These are phyloP conservation scores for Aquatica leii DNA, from an alignment of 2,888 invertebrate species.

Conservation along the genomic window DNA sequence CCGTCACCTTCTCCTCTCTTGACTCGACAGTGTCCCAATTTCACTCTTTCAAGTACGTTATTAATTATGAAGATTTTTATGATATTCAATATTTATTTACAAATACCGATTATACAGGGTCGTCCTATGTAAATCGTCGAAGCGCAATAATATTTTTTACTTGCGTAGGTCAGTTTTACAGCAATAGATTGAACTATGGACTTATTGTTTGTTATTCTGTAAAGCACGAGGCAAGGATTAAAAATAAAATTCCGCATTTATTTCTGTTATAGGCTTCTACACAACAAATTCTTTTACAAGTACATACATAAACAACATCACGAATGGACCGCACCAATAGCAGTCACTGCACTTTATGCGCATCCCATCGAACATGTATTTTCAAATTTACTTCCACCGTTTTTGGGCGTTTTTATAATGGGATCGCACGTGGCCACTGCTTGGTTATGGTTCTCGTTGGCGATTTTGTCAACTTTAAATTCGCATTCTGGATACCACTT, in stretches of 20 bases:
- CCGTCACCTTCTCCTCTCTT: too few species aligned
- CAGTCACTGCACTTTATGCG: slow-evolving; percentile 81
- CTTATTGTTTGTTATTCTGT: too few species aligned
- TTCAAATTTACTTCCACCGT: slow-evolving; percentile 80
- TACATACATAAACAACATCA: slow-evolving; percentile 87
- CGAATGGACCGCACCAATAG: slow-evolving; percentile 88
- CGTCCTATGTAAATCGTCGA: too few species aligned
- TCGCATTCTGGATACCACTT: slow-evolving; percentile 88
- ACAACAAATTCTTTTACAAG: slow-evolving; percentile 78
- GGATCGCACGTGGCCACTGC: slow-evolving; percentile 81
- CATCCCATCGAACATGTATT: slow-evolving; percentile 82
- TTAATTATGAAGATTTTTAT: too few species aligned
- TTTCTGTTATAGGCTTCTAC: slow-evolving; percentile 68
- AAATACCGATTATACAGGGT: too few species aligned
- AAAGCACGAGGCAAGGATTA: too few species aligned
- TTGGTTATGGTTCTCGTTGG: slow-evolving; percentile 82
- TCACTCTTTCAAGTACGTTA: too few species aligned
- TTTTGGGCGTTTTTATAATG: slow-evolving; percentile 77
- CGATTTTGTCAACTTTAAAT: slow-evolving; percentile 79
- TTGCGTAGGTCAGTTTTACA: too few species aligned
- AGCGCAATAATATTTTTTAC: too few species aligned
- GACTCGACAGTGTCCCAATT: too few species aligned
- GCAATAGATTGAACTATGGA: too few species aligned
- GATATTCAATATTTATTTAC: too few species aligned
- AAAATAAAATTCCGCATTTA: neutral